phyloP scores from a whole-genome alignment of 2,113 vertebrate genomes.

The Origma solitaria region DNA sequence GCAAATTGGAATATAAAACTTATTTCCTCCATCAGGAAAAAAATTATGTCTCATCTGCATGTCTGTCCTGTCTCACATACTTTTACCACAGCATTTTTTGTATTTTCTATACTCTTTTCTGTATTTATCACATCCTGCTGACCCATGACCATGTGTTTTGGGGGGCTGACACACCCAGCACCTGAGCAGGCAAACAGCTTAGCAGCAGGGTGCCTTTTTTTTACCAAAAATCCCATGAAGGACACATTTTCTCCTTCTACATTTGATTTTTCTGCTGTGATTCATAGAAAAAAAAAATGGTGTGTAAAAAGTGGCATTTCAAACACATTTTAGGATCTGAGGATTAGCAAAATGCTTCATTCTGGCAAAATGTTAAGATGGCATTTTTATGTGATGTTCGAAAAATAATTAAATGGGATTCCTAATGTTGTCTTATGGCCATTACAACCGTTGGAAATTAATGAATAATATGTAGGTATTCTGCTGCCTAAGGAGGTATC shows the following conservation, averaged over 20 bases:
- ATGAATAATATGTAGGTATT: not conserved
- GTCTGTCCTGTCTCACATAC: not conserved
- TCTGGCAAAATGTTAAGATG: accelerated
- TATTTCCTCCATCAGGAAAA: not conserved
- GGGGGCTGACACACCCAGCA: not conserved
- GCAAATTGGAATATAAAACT: not conserved
- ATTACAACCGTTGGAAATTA: not conserved
- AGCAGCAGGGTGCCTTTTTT: not conserved
- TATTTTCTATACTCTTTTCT: not conserved
- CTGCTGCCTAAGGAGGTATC: not conserved
- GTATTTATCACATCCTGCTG: not conserved
- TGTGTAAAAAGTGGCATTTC: not conserved
- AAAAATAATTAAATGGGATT: not conserved
- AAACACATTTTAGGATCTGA: not conserved
- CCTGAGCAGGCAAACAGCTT: not conserved
- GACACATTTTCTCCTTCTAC: not conserved
- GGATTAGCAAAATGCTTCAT: not conserved
- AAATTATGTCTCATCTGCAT: not conserved
- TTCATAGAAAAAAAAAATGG: not conserved
- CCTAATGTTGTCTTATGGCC: not conserved
- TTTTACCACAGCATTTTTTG: not conserved
- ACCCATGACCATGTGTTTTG: accelerated
- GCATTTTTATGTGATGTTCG: not conserved
- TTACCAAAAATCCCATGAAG: not conserved
- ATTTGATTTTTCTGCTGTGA: not conserved